Percentiles rank a stretch among this genome's conserved stretches.
Evolutionary conservation across 2,888 invertebrate species (phyloP).

Genomic region (Spialia ferax): DNA sequence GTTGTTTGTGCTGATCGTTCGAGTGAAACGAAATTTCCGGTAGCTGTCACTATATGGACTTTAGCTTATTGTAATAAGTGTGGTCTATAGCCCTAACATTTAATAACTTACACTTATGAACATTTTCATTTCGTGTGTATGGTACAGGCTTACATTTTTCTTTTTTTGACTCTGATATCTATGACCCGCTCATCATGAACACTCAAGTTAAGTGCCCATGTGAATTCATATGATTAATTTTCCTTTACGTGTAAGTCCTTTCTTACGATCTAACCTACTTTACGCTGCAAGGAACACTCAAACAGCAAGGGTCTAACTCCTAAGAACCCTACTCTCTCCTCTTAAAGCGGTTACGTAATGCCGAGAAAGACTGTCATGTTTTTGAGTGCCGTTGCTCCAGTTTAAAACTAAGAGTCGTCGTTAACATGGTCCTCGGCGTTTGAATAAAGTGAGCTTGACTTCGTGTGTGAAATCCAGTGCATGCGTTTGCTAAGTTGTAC

Average conservation of each 20-base stretch:
- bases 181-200: too few species aligned
- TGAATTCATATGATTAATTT: too few species aligned
- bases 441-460: too few species aligned
- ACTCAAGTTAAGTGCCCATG: too few species aligned
- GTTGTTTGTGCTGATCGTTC: slow-evolving; percentile 67
- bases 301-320: not conserved
- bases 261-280: too few species aligned
- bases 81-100: too few species aligned
- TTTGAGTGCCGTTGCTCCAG: slow-evolving; percentile 20
- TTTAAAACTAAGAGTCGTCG: slow-evolving; percentile 17
- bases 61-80: too few species aligned
- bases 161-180: too few species aligned
- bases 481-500: not conserved
- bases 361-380: not conserved
- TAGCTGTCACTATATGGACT: slow-evolving; percentile 65
- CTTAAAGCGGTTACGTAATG: slow-evolving; percentile 25
- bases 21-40: slow-evolving; percentile 71
- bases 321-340: slow-evolving; percentile 13
- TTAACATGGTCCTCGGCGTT: not conserved
- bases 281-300: not conserved
- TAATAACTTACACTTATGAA: too few species aligned
- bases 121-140: too few species aligned
- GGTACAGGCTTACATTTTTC: too few species aligned
- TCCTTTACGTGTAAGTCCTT: too few species aligned
- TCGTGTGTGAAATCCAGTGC: not conserved